A percentile compares a stretch with the other conserved stretches of the same genome.
Evolutionary conservation across 1,140 invertebrate species (phyloP).

Genomic region (Prorops nasuta): DNA sequence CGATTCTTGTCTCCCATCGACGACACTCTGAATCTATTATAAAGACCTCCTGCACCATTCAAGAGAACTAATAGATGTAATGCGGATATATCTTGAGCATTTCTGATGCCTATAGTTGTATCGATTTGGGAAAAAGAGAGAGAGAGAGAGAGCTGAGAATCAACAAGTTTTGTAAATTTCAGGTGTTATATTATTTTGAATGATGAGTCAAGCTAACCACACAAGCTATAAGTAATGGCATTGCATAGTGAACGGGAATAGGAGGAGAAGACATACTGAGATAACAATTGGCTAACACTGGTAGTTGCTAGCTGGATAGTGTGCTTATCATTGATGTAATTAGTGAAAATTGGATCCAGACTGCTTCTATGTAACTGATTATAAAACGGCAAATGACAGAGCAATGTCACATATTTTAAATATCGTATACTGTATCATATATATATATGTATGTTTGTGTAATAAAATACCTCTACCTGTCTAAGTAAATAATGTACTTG

Average conservation of each 20-base stretch:
- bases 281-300: conserved; percentile 25
- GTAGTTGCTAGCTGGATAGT: conserved; percentile 19
- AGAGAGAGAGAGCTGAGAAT: too few relatives aligned
- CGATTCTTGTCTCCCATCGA: conserved; percentile 20
- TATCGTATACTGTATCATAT: too few relatives aligned
- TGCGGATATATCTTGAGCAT: conserved; percentile 26
- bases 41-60: conserved; percentile 29
- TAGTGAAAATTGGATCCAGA: conserved; percentile 11
- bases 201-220: conserved; percentile 28
- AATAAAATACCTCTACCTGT: conserved; percentile 24
- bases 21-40: conserved; percentile 24
- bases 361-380: conserved; percentile 22
- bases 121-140: background rate
- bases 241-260: conserved; percentile 23
- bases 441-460: too few relatives aligned
- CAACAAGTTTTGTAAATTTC: too few relatives aligned
- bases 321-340: conserved; percentile 3
- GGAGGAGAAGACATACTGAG: conserved; percentile 11
- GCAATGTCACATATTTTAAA: too few relatives aligned
- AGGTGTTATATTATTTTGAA: background rate
- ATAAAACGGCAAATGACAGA: background rate
- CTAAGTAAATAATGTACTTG: conserved; percentile 31
- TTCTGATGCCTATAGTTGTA: conserved; percentile 14
- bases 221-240: conserved; percentile 25
- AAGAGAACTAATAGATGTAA: conserved; percentile 33